These are phyloP conservation scores for Chrysopa pallens DNA, from an alignment of 1,140 invertebrate genomes.

Conservation along the genomic window DNA sequence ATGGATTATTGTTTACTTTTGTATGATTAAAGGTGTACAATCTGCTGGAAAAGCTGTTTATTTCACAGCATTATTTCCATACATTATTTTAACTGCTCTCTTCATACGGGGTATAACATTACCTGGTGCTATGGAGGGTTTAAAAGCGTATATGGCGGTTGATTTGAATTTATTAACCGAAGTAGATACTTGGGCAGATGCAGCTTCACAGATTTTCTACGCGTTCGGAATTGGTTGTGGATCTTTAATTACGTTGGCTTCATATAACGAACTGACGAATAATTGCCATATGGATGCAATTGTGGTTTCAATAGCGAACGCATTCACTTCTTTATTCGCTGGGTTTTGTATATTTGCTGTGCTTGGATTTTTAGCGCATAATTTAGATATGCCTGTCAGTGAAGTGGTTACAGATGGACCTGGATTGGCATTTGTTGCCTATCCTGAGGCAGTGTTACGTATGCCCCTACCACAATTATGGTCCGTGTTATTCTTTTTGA, in stretches of 20 bases:
- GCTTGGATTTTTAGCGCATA: constrained; percentile 52
- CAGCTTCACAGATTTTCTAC: constrained; percentile 55
- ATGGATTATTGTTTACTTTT: constrained; percentile 59
- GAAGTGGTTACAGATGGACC: constrained; percentile 44
- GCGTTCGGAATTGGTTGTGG: constrained; percentile 50
- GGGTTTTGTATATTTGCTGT: constrained; percentile 66
- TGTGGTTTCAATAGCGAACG: constrained; percentile 50
- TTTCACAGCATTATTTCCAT: constrained; percentile 60
- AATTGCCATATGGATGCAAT: constrained; percentile 52
- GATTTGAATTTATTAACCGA: constrained; percentile 44
- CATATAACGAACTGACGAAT: constrained; percentile 55
- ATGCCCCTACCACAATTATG: constrained; percentile 61
- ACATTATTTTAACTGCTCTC: constrained; percentile 47
- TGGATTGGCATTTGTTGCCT: constrained; percentile 65
- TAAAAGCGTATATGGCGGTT: constrained; percentile 58
- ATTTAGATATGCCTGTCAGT: constrained; percentile 39
- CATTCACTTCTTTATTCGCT: constrained; percentile 51
- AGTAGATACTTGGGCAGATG: constrained; percentile 39
- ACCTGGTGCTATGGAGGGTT: constrained; percentile 48
- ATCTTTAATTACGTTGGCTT: constrained; percentile 51
- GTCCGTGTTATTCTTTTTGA: constrained; percentile 70
- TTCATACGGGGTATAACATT: constrained; percentile 51
- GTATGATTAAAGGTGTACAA: constrained; percentile 46
- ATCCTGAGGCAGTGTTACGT: constrained; percentile 61
- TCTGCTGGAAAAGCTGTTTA: constrained; percentile 70